Percentiles rank a stretch among this genome's conserved stretches.
These are phyloP conservation scores for Verasper variegatus DNA, from an alignment of 2,113 vertebrate species.

Conservation along the genomic window DNA sequence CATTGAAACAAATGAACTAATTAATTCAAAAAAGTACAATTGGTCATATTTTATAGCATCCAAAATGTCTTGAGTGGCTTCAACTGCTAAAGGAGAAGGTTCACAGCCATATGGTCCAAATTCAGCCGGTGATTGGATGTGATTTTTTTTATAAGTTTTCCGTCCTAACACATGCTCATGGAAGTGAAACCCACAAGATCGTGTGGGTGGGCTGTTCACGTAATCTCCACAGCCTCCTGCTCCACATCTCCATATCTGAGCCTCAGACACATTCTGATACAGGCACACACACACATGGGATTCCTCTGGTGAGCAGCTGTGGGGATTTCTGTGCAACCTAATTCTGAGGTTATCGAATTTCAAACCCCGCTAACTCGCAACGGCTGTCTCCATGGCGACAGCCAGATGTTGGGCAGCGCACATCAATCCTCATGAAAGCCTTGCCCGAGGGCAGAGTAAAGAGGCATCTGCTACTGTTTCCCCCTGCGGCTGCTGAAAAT, in stretches of 20 bases:
- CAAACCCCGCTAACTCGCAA: conserved; percentile 31
- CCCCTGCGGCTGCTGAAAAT: conserved; percentile 76
- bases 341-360: conserved; percentile 39
- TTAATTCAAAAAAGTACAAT: not conserved
- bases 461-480: conserved; percentile 73
- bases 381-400: conserved; percentile 73
- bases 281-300: conserved; percentile 17
- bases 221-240: conserved; percentile 30
- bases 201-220: conserved; percentile 59
- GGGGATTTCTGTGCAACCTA: too few relatives aligned
- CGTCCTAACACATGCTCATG: conserved; percentile 34
- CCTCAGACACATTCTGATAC: conserved; percentile 17
- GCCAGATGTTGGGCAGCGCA: conserved; percentile 76
- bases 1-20: not conserved
- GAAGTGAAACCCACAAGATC: conserved; percentile 35
- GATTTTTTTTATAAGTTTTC: conserved; percentile 16
- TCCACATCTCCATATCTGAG: conserved; percentile 21
- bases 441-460: conserved; percentile 15
- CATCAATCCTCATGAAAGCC: conserved; percentile 52
- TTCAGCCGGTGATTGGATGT: conserved; percentile 21
- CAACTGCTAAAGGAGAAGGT: not conserved
- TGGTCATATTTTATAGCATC: not conserved
- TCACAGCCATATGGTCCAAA: conserved; percentile 32
- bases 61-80: not conserved
- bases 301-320: not conserved